phyloP scores from a whole-genome alignment of 2,797 vertebrate species.

The Cossypha caffra region DNA sequence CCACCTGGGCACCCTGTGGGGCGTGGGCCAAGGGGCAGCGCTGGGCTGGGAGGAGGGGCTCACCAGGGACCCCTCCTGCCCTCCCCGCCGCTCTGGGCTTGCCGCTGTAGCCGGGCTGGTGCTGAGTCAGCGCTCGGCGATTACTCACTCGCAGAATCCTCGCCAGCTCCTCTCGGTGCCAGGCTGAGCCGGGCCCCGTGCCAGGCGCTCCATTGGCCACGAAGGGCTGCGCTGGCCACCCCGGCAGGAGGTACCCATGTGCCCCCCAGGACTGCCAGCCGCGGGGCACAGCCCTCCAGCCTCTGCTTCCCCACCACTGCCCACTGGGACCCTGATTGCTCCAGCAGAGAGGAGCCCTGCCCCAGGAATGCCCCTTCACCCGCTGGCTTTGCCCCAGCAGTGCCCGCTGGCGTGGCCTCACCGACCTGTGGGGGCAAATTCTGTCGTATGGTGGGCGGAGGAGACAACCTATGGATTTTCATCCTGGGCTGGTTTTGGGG shows the following conservation, averaged over 20 bases:
- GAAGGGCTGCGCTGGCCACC: not conserved
- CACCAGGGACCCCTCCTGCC: not conserved
- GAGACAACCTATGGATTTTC: not conserved
- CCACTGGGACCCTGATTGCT: rapidly evolving
- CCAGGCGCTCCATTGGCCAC: not conserved
- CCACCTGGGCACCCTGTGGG: not conserved
- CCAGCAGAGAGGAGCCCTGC: not conserved
- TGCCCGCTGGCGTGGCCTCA: rapidly evolving
- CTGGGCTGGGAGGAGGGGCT: not conserved
- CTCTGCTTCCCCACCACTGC: rapidly evolving
- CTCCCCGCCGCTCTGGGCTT: not conserved
- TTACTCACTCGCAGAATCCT: not conserved
- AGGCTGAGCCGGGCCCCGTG: rapidly evolving
- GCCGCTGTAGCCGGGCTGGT: not conserved
- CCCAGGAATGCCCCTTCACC: not conserved
- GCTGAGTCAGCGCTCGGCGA: not conserved
- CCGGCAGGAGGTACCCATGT: not conserved
- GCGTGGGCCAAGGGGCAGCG: not conserved
- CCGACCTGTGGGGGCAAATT: rapidly evolving
- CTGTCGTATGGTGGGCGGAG: not conserved
- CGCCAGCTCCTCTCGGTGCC: not conserved
- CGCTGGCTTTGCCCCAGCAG: not conserved
- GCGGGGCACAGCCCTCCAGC: rapidly evolving
- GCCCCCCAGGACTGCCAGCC: not conserved
- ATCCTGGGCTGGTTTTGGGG: not conserved